Base-by-base conservation (phyloP, 1,140 invertebrate genomes). In the Drosophila sechellia region DNA sequence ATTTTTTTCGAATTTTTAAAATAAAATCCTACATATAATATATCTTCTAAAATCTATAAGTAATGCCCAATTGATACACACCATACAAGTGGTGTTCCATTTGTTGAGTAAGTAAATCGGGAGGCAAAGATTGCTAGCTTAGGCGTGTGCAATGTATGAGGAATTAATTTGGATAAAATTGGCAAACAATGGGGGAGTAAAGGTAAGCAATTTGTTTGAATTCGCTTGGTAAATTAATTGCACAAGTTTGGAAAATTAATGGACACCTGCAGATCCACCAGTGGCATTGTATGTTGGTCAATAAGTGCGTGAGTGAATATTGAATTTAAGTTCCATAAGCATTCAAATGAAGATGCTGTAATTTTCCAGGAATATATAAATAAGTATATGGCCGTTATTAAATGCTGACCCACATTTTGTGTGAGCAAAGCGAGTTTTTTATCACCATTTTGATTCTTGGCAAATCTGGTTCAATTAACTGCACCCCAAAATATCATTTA, bases 371-470 rank as follows among this genome's bases (percentile, higher is more conserved):
- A 15, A 15, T 20, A 60, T 49, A 55, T 35, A 49, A 8, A 35
- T 31, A 43, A 34, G 22, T 11, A 4, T 15, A 54, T 27, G 10
- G 3, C 12, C 2, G 13, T 20, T 52, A 25, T 25, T 74, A 50
- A 64, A 37, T 15, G 49, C 58, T 84, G 76, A 79, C 79, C 77
- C 79, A 79, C 15, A 61, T 70, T 68, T 13, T 17, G 13, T 13
- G 20, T 17, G 0, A 20, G 6, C 25, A 22, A 65, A 17, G 71
- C 56, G 25, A 17, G 49, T 55, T 72, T 63, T 25, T 40, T 25
- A 59, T 17, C 59, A 52, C 46, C 15, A 42, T 49, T 42, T 42
- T 3, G 22, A 39, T 49, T 39, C 63, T 5, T 27, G 15, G 34
- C 25, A 20, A 31, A 65, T 11, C 61, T 49, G 61, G 54, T 65